phyloP scores from a whole-genome alignment of 2,888 invertebrate genomes.

The Spilarctia lutea region DNA sequence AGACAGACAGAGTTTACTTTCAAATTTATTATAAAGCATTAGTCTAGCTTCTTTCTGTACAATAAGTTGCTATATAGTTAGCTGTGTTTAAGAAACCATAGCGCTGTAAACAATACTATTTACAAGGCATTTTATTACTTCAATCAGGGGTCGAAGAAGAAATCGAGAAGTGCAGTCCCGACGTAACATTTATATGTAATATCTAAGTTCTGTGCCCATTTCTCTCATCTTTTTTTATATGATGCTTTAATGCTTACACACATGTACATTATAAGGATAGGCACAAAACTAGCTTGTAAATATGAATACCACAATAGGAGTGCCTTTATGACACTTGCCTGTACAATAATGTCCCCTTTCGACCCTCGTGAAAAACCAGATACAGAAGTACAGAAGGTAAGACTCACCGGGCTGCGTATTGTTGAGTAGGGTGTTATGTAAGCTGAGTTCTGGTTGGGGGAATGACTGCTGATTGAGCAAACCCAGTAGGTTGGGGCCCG shows the following conservation, averaged over 20 bases:
- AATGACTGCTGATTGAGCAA: slow-evolving; percentile 76
- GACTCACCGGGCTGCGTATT: slow-evolving; percentile 67
- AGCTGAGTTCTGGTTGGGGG: slow-evolving; percentile 73
- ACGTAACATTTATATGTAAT: too few species aligned
- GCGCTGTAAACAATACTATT: background rate
- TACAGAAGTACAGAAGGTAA: background rate
- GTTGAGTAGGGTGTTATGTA: slow-evolving; percentile 69
- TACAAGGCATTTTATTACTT: background rate
- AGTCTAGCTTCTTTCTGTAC: background rate
- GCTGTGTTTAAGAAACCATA: background rate
- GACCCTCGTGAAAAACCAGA: background rate
- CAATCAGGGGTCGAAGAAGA: too few species aligned
- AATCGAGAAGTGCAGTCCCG: too few species aligned
- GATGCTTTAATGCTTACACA: too few species aligned
- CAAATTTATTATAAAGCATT: background rate
- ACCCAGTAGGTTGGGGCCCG: slow-evolving; percentile 79
- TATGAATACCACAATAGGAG: too few species aligned
- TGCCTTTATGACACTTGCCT: too few species aligned
- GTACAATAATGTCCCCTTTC: background rate
- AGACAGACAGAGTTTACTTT: too few species aligned
- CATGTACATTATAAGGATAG: too few species aligned
- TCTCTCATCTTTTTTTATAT: too few species aligned
- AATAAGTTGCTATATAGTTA: background rate
- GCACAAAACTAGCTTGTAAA: too few species aligned
- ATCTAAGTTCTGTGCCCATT: too few species aligned